Evolutionary conservation across 2,888 invertebrate genomes (phyloP).

Genomic region (Cephus pygmeus): DNA sequence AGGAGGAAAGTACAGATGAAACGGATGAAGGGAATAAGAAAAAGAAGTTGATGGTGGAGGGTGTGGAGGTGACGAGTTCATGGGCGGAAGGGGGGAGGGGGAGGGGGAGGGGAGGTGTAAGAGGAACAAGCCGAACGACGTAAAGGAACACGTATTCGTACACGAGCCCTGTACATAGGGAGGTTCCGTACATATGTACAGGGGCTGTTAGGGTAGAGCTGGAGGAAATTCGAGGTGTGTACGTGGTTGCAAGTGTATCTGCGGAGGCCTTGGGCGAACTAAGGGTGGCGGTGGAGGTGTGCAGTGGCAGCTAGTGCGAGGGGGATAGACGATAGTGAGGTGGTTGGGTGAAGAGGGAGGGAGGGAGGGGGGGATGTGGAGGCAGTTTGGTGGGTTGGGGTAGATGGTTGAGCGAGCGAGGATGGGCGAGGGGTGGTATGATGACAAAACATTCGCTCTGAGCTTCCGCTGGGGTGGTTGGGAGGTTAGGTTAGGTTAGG

Average conservation of each 20-base stretch:
- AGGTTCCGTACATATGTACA: conserved; percentile 8
- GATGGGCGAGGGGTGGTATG: conserved; percentile 49
- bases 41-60: conserved; percentile 32
- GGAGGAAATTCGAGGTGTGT: conserved; percentile 58
- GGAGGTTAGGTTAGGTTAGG: conserved; percentile 32
- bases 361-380: conserved; percentile 27
- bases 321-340: not conserved
- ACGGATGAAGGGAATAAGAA: conserved; percentile 20
- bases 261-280: conserved; percentile 16
- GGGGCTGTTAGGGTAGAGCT: conserved; percentile 41
- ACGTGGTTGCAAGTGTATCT: conserved; percentile 54
- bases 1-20: not conserved
- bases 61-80: conserved; percentile 13
- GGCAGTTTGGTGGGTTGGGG: not conserved
- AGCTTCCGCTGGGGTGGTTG: conserved; percentile 48
- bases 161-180: not conserved
- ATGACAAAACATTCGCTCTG: conserved; percentile 64
- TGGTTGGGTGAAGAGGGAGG: conserved; percentile 19
- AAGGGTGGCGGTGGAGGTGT: not conserved
- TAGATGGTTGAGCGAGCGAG: not conserved
- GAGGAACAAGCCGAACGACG: not conserved
- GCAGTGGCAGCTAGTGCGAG: not conserved
- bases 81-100: not conserved
- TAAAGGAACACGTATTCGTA: conserved; percentile 14
- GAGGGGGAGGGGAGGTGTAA: not conserved